Conservation (phyloP, 2,888 invertebrate genomes). For the Axea sp. region DNA sequence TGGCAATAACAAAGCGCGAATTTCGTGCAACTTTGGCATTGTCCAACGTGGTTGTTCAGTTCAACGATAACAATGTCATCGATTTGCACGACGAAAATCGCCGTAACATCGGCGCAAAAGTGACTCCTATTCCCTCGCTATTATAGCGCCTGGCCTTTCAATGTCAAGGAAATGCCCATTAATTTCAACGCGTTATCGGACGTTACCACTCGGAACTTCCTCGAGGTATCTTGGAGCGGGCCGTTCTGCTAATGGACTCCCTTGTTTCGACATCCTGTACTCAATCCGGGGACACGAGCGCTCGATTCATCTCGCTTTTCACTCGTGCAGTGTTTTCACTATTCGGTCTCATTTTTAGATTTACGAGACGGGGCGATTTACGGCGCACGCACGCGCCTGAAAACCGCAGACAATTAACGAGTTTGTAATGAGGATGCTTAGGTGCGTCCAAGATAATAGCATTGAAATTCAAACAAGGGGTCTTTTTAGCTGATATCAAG, state of each 20-base stretch:
- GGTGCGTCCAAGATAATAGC: slow-evolving; percentile 33
- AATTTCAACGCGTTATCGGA: slow-evolving; percentile 55
- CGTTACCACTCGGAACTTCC: slow-evolving; percentile 57
- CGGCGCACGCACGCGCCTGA: slow-evolving; percentile 30
- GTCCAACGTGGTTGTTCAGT: not conserved
- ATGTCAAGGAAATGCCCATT: slow-evolving; percentile 47
- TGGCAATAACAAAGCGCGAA: slow-evolving; percentile 30
- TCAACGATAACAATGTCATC: slow-evolving; percentile 19
- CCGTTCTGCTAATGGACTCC: slow-evolving; percentile 49
- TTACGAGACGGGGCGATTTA: too few species aligned
- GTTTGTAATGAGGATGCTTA: slow-evolving; percentile 45
- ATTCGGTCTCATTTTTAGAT: slow-evolving; percentile 26
- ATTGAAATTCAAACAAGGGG: slow-evolving; percentile 36
- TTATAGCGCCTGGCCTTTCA: slow-evolving; percentile 33
- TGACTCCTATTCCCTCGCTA: slow-evolving; percentile 21
- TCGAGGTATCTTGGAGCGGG: slow-evolving; percentile 43
- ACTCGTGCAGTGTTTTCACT: not conserved
- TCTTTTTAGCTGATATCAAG: slow-evolving; percentile 10
- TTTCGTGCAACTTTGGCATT: slow-evolving; percentile 23
- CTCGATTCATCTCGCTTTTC: slow-evolving; percentile 21
- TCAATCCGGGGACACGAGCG: slow-evolving; percentile 19
- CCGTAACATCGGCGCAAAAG: slow-evolving; percentile 29
- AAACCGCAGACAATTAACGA: slow-evolving; percentile 47
- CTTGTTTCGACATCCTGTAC: slow-evolving; percentile 51
- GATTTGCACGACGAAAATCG: slow-evolving; percentile 29